These are phyloP conservation scores for Oryzias woworae DNA, from an alignment of 2,113 vertebrate genomes.

Conservation along the genomic window DNA sequence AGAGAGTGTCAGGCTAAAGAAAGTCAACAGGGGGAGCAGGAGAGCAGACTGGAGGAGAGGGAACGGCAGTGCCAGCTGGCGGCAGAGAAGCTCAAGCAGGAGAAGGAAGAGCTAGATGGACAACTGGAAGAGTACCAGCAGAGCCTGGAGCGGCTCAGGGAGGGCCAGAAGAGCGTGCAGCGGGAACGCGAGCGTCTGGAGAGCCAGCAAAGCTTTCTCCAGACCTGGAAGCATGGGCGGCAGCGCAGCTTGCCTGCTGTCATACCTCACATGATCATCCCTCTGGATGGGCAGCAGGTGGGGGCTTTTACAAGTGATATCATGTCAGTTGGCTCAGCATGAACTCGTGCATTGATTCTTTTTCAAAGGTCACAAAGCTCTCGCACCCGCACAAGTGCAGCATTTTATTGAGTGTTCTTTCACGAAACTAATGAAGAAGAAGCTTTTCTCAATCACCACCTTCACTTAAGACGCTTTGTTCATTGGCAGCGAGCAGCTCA, in stretches of 20 bases:
- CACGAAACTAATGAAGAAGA: slow-evolving; percentile 24
- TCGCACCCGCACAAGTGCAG: neutral
- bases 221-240: slow-evolving; percentile 75
- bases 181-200: slow-evolving; percentile 84
- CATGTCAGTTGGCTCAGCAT: neutral
- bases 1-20: slow-evolving; percentile 78
- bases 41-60: slow-evolving; percentile 70
- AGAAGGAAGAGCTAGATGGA: slow-evolving; percentile 81
- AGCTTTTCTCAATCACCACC: slow-evolving; percentile 35
- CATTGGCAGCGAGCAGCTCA: slow-evolving; percentile 37
- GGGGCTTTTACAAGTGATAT: neutral
- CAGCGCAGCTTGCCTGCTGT: slow-evolving; percentile 77
- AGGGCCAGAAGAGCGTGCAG: slow-evolving; percentile 86
- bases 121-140: slow-evolving; percentile 90
- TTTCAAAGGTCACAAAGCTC: neutral
- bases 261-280: slow-evolving; percentile 69
- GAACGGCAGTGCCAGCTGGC: slow-evolving; percentile 78
- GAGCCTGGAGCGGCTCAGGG: slow-evolving; percentile 88
- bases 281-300: slow-evolving; percentile 70
- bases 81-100: slow-evolving; percentile 75
- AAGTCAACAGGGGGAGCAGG: slow-evolving; percentile 76
- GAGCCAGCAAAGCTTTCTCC: slow-evolving; percentile 74
- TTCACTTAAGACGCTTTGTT: slow-evolving; percentile 27
- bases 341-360: neutral
- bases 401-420: slow-evolving; percentile 35